Conservation (phyloP, 2,113 vertebrate species). For the Bostrychus sinensis region DNA sequence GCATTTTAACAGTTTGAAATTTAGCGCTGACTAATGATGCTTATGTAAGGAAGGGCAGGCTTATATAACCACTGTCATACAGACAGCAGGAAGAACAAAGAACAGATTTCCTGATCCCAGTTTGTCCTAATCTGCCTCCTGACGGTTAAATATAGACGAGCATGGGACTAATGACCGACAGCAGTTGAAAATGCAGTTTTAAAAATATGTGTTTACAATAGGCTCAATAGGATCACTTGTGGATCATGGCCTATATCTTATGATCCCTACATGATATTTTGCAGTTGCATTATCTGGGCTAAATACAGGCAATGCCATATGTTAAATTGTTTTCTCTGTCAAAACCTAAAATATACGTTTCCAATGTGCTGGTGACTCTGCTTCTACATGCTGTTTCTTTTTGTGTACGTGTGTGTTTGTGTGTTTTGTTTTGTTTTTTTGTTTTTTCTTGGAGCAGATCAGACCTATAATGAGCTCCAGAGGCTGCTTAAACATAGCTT, state of each 20-base stretch:
- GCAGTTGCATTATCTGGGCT: neutral
- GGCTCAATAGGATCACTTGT: neutral
- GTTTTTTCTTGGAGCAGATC: neutral
- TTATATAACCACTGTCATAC: constrained; percentile 68
- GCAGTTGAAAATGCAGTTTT: neutral
- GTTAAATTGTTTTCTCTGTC: too few relatives aligned
- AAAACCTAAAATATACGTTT: too few relatives aligned
- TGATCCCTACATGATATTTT: neutral
- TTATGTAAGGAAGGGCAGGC: constrained; percentile 59
- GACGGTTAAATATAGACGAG: constrained; percentile 52
- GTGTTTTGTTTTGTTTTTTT: neutral
- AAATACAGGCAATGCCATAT: neutral
- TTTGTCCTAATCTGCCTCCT: constrained; percentile 53
- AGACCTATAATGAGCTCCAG: neutral
- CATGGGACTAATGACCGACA: constrained; percentile 17
- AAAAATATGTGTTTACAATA: neutral
- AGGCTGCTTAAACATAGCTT: neutral
- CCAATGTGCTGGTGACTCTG: too few relatives aligned
- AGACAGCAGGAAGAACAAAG: constrained; percentile 71
- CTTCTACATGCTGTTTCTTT: too few relatives aligned
- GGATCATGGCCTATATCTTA: neutral
- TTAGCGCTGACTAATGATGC: constrained; percentile 59
- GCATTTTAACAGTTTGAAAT: constrained; percentile 56
- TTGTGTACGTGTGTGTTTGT: neutral
- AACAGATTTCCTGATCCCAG: constrained; percentile 70